Conservation (phyloP, 2,797 vertebrate species). For the Anolis apletophallus region DNA sequence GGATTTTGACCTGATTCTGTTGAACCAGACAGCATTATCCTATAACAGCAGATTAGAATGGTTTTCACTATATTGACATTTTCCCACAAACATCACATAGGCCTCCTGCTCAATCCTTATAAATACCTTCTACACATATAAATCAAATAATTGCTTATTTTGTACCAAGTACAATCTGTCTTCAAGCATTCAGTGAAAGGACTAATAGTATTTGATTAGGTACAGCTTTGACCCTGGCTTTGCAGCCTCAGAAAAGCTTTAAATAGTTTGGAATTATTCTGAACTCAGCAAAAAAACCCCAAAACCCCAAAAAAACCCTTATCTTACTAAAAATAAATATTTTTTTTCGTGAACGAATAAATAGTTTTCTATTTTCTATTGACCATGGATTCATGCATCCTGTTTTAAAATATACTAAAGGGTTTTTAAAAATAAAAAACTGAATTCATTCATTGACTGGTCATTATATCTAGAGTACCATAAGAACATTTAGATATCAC, state of each 20-base stretch:
- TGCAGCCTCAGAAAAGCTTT: background rate
- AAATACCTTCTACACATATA: background rate
- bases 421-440: too few relatives aligned
- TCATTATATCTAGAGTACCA: too few relatives aligned
- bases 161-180: background rate
- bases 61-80: slow-evolving; percentile 22
- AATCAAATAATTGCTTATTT: slow-evolving; percentile 12
- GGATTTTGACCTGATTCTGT: slow-evolving; percentile 32
- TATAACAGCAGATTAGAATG: slow-evolving; percentile 38
- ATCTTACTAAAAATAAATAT: background rate
- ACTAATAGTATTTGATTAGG: slow-evolving; percentile 4
- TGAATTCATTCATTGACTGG: too few relatives aligned
- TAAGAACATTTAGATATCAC: too few relatives aligned
- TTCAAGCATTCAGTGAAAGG: background rate
- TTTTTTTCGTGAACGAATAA: background rate
- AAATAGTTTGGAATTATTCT: background rate
- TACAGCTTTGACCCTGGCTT: background rate
- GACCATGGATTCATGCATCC: background rate
- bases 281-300: background rate
- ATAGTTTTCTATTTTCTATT: background rate
- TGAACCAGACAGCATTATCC: slow-evolving; percentile 26
- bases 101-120: background rate
- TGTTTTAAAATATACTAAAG: background rate
- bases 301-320: too few relatives aligned
- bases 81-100: slow-evolving; percentile 20